Percentiles rank a stretch among this genome's conserved stretches.
Conservation (phyloP, 2,888 invertebrate species). For the Melangyna quadrimaculata region DNA sequence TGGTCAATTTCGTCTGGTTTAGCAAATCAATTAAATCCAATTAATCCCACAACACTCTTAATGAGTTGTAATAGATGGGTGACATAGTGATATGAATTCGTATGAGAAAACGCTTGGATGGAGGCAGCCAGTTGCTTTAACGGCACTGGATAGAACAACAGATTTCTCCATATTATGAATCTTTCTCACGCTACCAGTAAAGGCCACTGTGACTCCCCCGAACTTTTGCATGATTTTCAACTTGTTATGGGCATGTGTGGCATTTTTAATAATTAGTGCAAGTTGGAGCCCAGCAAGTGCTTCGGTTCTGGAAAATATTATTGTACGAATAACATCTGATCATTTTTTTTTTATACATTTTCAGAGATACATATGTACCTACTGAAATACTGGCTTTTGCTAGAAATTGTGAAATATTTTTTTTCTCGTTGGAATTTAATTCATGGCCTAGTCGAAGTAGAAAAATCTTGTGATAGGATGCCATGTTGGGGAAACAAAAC, state of each 20-base stretch:
- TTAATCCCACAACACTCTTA: constrained; percentile 81
- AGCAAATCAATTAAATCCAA: constrained; percentile 82
- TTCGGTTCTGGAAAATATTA: constrained; percentile 26
- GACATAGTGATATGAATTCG: constrained; percentile 75
- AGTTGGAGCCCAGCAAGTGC: constrained; percentile 57
- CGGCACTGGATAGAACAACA: constrained; percentile 72
- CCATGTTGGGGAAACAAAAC: constrained; percentile 50
- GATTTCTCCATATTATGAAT: constrained; percentile 74
- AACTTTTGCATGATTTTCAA: constrained; percentile 81
- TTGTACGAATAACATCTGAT: constrained; percentile 43
- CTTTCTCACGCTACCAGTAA: constrained; percentile 79
- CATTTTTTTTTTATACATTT: constrained; percentile 27
- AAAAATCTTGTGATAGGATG: constrained; percentile 41
- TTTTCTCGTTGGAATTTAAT: constrained; percentile 3
- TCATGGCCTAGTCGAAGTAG: constrained; percentile 25
- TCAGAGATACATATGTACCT: background rate
- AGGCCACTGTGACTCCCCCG: constrained; percentile 80
- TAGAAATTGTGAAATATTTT: constrained; percentile 39
- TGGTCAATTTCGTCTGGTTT: constrained; percentile 81
- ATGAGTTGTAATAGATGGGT: constrained; percentile 81
- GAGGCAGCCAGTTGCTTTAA: constrained; percentile 53
- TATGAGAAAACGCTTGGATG: constrained; percentile 48
- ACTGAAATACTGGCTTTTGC: background rate
- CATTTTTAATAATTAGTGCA: constrained; percentile 68
- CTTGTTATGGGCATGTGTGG: constrained; percentile 65